Evolutionary conservation across 1,140 invertebrate genomes (phyloP).

Genomic region (Aphaenogaster rudis): DNA sequence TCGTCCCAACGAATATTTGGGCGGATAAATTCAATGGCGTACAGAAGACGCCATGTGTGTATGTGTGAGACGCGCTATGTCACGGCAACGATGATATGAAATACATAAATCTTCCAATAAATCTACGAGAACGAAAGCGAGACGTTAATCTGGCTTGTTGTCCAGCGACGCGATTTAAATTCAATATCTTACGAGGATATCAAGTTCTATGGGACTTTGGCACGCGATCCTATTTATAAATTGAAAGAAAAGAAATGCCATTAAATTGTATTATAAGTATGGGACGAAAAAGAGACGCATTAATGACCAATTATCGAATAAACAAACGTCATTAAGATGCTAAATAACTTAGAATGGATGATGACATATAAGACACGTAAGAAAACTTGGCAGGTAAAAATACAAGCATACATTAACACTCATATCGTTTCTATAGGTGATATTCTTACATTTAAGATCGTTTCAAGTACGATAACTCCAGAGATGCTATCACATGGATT

Average conservation of each 20-base stretch:
- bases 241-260: not conserved
- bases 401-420: not conserved
- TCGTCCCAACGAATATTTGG: conserved; percentile 18
- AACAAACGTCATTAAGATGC: not conserved
- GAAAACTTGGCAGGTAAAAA: conserved; percentile 9
- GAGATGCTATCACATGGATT: not conserved
- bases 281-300: not conserved
- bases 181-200: not conserved
- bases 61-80: not conserved
- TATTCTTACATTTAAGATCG: not conserved
- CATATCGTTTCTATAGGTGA: not conserved
- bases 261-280: not conserved
- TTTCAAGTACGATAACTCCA: not conserved
- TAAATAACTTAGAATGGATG: conserved; percentile 14
- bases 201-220: not conserved
- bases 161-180: not conserved
- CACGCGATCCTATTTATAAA: not conserved
- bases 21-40: conserved; percentile 17
- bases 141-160: not conserved
- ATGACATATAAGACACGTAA: not conserved
- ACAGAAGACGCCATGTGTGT: not conserved
- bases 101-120: not conserved
- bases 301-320: not conserved
- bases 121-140: not conserved
- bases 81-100: not conserved